Base-by-base conservation (phyloP, 2,797 vertebrate species). In the Xiphorhynchus erythropygius region DNA sequence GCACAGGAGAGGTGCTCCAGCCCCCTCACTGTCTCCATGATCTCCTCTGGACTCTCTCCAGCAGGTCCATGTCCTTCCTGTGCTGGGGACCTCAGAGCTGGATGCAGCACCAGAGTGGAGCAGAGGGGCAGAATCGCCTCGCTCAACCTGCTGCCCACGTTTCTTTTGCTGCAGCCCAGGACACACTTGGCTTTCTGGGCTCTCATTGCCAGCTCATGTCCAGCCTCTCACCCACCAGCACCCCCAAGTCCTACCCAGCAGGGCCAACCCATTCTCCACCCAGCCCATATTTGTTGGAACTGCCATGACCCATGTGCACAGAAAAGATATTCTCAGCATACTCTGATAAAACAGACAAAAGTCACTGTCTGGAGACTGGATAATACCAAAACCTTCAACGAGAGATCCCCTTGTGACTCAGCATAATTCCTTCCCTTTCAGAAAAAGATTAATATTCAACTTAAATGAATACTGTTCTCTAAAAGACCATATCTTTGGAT, bases 131-230 rank as follows among this genome's bases (percentile, higher is more conserved):
- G 13, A 80, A 65, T 50, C 13, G 10, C 28, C 18, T 57, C 42
- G 37, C 42, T 79, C 0, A 2, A 22, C 44, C 23, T 50, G 42
- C 50, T 50, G 41, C 3, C 19, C 56, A 18, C 0, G 0, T 5
- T 0, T 4, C 41, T 62, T 1, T 55, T 14, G 30, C 33, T 47
- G 23, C 37, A 37, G 37, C 27, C n/a, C 59, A 57, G 37, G 24
- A 30, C 44, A 80, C 0, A 0, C 24, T 11, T 65, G 37, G 19
- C 52, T 59, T 4, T 46, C 60, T 65, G 67, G 10, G 24, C 19
- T 37, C 49, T 1, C 24, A 24, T 7, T 42, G 39, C 5, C 39
- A 63, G 19, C n/a, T 1, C n/a, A 11, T 30, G 59, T 0, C 28
- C 60, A 87, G 9, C 19, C 59, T 56, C 32, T 65, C 52, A 11